phyloP scores from a whole-genome alignment of 1,140 invertebrate species.

The Cydia strobilella region DNA sequence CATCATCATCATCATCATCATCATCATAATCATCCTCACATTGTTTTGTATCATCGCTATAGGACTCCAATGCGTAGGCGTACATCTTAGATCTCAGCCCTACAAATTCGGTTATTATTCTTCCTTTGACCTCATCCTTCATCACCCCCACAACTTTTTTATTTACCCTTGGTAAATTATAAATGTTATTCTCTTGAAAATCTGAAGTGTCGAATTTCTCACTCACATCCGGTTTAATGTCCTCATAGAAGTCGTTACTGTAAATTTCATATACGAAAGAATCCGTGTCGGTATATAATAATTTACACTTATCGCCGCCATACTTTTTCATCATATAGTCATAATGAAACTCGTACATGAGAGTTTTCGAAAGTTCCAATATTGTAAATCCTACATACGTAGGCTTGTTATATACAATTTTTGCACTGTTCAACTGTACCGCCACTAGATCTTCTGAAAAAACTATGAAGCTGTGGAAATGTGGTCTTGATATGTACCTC shows the following conservation, averaged over 20 bases:
- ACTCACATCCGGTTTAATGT: conserved; percentile 36
- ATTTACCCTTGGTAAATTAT: conserved; percentile 34
- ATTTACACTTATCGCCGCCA: background rate
- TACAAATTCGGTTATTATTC: conserved; percentile 39
- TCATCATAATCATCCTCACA: too few relatives aligned
- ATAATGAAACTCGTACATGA: conserved; percentile 42
- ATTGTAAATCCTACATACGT: conserved; percentile 42
- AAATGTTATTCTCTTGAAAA: conserved; percentile 34
- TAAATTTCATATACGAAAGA: conserved; percentile 38
- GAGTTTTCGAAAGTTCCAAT: conserved; percentile 37
- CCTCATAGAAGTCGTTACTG: conserved; percentile 37
- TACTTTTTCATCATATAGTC: conserved; percentile 37
- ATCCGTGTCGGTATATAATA: conserved; percentile 41
- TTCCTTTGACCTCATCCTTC: conserved; percentile 37
- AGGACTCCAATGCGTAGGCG: background rate
- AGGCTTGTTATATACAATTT: conserved; percentile 53
- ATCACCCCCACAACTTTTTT: conserved; percentile 37
- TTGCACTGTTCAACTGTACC: conserved; percentile 51
- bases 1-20: too few relatives aligned
- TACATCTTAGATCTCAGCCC: conserved; percentile 40
- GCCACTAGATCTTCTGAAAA: conserved; percentile 61
- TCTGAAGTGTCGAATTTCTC: conserved; percentile 40
- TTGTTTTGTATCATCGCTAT: too few relatives aligned
- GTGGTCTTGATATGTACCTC: conserved; percentile 49
- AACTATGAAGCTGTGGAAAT: conserved; percentile 55